phyloP scores from a whole-genome alignment of 2,888 invertebrate species.

The Blastobasis lacticolella region DNA sequence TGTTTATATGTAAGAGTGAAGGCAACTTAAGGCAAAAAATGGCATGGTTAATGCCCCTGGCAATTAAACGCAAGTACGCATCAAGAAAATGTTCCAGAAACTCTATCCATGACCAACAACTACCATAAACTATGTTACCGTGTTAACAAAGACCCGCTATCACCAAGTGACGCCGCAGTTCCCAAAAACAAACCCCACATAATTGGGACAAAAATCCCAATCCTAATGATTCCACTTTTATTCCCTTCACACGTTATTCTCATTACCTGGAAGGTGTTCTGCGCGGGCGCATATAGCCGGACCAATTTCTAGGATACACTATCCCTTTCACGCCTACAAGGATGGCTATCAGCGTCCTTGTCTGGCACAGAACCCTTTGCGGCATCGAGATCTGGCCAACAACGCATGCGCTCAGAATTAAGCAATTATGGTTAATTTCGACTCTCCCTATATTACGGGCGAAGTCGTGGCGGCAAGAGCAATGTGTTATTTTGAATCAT shows the following conservation, averaged over 20 bases:
- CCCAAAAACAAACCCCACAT: conserved; percentile 35
- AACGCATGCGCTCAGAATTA: conserved; percentile 63
- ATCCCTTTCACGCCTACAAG: conserved; percentile 23
- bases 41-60: conserved; percentile 1
- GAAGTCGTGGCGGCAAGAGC: conserved; percentile 53
- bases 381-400: conserved; percentile 47
- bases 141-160: too few relatives aligned
- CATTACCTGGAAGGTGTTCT: conserved; percentile 56
- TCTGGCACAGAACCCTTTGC: conserved; percentile 37
- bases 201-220: conserved; percentile 42
- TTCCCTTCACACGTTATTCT: conserved; percentile 60
- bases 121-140: too few relatives aligned
- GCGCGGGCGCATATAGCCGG: conserved; percentile 28
- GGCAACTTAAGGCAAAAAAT: too few relatives aligned
- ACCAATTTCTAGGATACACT: conserved; percentile 17
- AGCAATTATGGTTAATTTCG: conserved; percentile 74
- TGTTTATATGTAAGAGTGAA: too few relatives aligned
- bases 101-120: too few relatives aligned
- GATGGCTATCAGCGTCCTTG: conserved; percentile 27
- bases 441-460: conserved; percentile 62
- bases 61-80: too few relatives aligned
- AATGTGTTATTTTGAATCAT: conserved; percentile 72
- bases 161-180: conserved; percentile 28
- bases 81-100: too few relatives aligned
- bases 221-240: conserved; percentile 53